phyloP scores from a whole-genome alignment of 2,888 invertebrate genomes.

The Megalurothrips usitatus region DNA sequence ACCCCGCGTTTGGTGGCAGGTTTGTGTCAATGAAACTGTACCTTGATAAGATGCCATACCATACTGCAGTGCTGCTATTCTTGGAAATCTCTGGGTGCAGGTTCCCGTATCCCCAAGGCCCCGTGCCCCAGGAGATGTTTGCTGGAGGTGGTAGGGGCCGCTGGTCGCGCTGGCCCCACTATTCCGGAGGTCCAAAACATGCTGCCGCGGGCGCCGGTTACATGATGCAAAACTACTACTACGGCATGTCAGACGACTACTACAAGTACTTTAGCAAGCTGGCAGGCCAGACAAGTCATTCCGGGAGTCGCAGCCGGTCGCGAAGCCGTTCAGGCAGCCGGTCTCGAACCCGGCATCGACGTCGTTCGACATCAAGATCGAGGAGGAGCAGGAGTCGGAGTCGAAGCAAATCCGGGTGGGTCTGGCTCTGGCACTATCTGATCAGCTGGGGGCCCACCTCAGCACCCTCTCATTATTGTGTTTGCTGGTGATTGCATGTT shows the following conservation, averaged over 20 bases:
- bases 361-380: conserved; percentile 42
- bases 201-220: conserved; percentile 31
- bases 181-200: conserved; percentile 30
- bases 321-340: conserved; percentile 43
- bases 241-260: conserved; percentile 38
- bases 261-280: conserved; percentile 54
- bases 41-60: not conserved
- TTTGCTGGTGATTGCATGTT: too few species aligned
- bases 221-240: conserved; percentile 37
- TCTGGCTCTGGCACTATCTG: conserved; percentile 36
- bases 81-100: not conserved
- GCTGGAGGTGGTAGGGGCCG: conserved; percentile 38
- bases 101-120: conserved; percentile 29
- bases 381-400: conserved; percentile 44
- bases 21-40: not conserved
- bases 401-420: conserved; percentile 41
- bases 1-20: not conserved
- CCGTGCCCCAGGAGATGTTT: conserved; percentile 29
- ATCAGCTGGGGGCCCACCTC: too few species aligned
- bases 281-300: conserved; percentile 50
- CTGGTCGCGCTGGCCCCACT: conserved; percentile 37
- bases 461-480: not conserved
- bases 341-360: conserved; percentile 41
- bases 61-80: too few species aligned
- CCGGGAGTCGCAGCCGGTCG: conserved; percentile 44